Base-by-base conservation (phyloP, 2,797 vertebrate species). In the Sebastes alutus region DNA sequence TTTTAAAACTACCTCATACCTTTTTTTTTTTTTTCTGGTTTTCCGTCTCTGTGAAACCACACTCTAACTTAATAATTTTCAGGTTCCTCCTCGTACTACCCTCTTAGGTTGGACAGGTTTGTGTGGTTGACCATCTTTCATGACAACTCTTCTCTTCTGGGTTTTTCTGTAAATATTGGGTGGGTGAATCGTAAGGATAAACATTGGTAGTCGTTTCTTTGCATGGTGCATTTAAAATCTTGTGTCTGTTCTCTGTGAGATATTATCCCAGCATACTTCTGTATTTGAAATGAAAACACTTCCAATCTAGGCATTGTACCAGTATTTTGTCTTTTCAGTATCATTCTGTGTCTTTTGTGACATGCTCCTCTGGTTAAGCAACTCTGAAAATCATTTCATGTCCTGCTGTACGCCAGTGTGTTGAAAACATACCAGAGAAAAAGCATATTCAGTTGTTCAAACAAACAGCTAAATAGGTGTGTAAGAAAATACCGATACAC, bases 61-160 rank as follows among this genome's bases (percentile, higher is more conserved):
- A 73, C 22, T 66, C 22, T 69, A 49, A 65, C 66, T 73, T 61
- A 73, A 25, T 79, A 46, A 77, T 77, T 73, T 38, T 35, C 46
- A 77, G 35, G 77, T 74, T 77, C 10, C 59, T 75, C 8, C 22
- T 71, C 49, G 72, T 16, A 64, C 33, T 52, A 38, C 38, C 29
- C 49, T 75, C 68, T 68, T 60, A 14, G 55, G 68, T 71, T 29
- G 42, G 27, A 35, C 65, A 75, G 65, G 33, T 66, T 78, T 82
- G 38, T 84, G 73, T 80, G 79, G 73, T 75, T 78, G 13, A 87
- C 74, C 74, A 62, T 42, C 29, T 35, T 74, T 63, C 14, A 54
- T 61, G 25, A 38, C 35, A 76, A 56, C 46, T 75, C 59, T 55
- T 49, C 18, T 70, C 56, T 32, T 70, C 56, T 46, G 29, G 55